Base-by-base conservation (phyloP, 2,888 invertebrate species). In the Acronicta leporina region DNA sequence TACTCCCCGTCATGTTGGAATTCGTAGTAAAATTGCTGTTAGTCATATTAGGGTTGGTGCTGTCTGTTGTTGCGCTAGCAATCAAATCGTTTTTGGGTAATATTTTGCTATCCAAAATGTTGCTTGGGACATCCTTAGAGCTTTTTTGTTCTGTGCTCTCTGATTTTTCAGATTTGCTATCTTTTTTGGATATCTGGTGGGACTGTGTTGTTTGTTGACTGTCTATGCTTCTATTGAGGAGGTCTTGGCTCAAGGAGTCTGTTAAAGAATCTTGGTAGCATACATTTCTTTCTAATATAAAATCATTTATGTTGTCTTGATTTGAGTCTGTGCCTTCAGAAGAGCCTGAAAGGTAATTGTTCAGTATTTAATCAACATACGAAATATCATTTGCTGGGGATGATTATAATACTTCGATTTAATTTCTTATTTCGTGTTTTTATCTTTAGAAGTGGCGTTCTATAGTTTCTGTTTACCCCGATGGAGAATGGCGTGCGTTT, bases 251-350 rank as follows among this genome's bases (percentile, higher is more conserved):
- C 0, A 91, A 69, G 0, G 94, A 95, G 49, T 94, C 94, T 0
- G 94, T 91, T 20, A 95, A 75, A 0, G 95, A 95, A 49, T 95
- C 95, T 77, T 95, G 94, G 69, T 92, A 95, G 70, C 95, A 95
- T 0, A 95, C 90, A 61, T 95, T 95, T 3, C 95, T 73, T 81
- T 95, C 95, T 0, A 95, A 72, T 10, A 95, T 90, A 63, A 92
- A 95, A 54, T 95, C 95, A 73, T 92, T 94, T 67, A 89, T 85
- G 61, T 91, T 86, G n/a, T 94, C 94, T 54, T 90, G 91, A 63
- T 88, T 87, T 0, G 90, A 91, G 9, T 92, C 90, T 25, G 88
- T 90, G 40, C 87, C 87, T 78, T 95, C 95, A 15, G 94, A 88
- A 49, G 92, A 91, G 0, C 91, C 95, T 95, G 47, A 3, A 83